These are phyloP conservation scores for Zygothrica quintamaculata DNA, from an alignment of 2,888 invertebrate genomes.

Conservation along the genomic window DNA sequence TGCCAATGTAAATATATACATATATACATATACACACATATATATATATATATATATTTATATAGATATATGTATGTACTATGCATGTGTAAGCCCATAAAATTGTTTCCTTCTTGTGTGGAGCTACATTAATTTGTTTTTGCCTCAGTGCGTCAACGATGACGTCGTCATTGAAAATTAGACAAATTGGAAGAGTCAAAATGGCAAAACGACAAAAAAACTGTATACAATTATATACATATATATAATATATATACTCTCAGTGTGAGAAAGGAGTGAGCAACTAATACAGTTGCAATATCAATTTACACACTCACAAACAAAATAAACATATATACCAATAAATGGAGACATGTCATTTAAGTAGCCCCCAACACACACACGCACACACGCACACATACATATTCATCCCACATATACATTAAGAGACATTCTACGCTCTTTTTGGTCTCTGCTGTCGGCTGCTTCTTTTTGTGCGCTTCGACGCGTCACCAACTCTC, in stretches of 20 bases:
- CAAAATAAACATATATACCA: no score
- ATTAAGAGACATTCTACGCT: conserved; percentile 63
- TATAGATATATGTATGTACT: conserved; percentile 6
- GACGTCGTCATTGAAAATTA: conserved; percentile 76
- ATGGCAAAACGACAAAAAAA: conserved; percentile 56
- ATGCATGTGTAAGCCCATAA: not conserved
- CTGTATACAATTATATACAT: conserved; percentile 9
- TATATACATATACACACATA: not conserved
- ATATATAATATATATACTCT: no score
- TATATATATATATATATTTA: conserved; percentile 9
- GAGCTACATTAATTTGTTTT: conserved; percentile 70
- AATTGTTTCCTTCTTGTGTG: conserved; percentile 22
- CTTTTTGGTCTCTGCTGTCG: conserved; percentile 62
- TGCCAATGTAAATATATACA: not conserved
- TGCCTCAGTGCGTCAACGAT: conserved; percentile 51
- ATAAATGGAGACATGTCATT: conserved; percentile 54
- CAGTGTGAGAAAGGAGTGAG: conserved; percentile 25
- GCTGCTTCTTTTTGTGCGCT: conserved; percentile 62
- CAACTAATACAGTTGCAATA: conserved; percentile 45
- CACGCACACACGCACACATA: conserved; percentile 34
- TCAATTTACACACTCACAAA: conserved; percentile 65
- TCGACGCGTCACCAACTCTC: conserved; percentile 68
- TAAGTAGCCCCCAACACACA: conserved; percentile 62
- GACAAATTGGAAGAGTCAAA: conserved; percentile 77
- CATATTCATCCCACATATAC: conserved; percentile 26